These are phyloP conservation scores for Gymnocypris eckloni DNA, from an alignment of 2,797 vertebrate species.

Conservation along the genomic window DNA sequence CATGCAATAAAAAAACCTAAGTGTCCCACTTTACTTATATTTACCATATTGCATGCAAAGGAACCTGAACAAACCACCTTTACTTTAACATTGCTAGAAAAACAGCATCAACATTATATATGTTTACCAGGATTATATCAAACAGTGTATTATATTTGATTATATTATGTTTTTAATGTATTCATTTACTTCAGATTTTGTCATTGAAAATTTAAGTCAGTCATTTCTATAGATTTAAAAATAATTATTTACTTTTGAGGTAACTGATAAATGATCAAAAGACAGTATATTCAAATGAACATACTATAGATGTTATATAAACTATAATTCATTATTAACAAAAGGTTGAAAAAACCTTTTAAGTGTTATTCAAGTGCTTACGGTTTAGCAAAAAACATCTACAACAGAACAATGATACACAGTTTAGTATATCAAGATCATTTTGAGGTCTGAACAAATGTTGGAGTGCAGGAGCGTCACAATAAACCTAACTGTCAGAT, in stretches of 20 bases:
- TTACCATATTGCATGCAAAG: not conserved
- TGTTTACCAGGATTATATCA: not conserved
- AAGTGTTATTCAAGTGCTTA: not conserved
- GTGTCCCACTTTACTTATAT: not conserved
- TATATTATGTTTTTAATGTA: not conserved
- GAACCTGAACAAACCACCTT: not conserved
- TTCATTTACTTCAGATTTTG: not conserved
- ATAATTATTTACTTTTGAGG: not conserved
- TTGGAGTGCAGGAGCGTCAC: not conserved
- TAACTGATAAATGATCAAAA: not conserved
- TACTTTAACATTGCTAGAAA: not conserved
- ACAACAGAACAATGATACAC: not conserved
- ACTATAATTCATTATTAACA: not conserved
- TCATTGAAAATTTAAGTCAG: not conserved
- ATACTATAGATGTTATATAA: not conserved
- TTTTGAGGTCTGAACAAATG: not conserved
- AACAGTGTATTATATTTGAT: not conserved
- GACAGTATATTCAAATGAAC: not conserved
- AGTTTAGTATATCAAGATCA: not conserved
- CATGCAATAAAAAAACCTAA: not conserved
- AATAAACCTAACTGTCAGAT: not conserved
- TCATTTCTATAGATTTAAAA: not conserved
- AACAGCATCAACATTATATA: not conserved
- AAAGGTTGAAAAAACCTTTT: not conserved
- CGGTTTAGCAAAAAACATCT: not conserved